Percentiles rank a stretch among this genome's conserved stretches.
Evolutionary conservation across 2,888 invertebrate species (phyloP).

Genomic region (Drosophila silvestris): DNA sequence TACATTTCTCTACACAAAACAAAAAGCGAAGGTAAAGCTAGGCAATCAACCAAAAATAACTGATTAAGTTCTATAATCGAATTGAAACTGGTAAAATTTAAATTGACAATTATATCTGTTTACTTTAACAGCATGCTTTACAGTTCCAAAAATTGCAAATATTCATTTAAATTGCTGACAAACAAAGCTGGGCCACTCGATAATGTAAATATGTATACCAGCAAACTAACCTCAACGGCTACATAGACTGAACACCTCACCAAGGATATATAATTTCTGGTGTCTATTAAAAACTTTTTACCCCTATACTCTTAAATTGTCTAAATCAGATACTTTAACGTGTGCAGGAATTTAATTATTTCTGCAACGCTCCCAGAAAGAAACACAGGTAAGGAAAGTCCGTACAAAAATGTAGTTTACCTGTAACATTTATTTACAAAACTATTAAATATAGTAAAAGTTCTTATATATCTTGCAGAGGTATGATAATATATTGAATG

Average conservation of each 20-base stretch:
- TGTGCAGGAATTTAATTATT: slow-evolving; percentile 18
- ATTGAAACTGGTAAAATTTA: slow-evolving; percentile 3
- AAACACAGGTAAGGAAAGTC: background rate
- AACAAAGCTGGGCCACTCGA: background rate
- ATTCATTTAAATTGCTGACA: slow-evolving; percentile 11
- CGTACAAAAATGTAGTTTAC: slow-evolving; percentile 28
- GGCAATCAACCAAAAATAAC: slow-evolving; percentile 1
- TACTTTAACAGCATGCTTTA: background rate
- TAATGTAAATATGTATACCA: background rate
- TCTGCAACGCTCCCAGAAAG: background rate
- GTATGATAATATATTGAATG: background rate
- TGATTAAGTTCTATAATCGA: background rate
- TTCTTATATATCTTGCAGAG: slow-evolving; percentile 3
- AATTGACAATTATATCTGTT: slow-evolving; percentile 25
- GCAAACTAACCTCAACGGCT: background rate
- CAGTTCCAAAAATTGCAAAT: background rate
- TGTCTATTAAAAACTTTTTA: background rate
- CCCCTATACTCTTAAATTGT: background rate
- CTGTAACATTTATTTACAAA: slow-evolving; percentile 50
- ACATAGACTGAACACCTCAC: background rate
- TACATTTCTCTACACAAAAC: background rate
- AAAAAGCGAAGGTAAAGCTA: background rate
- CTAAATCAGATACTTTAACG: slow-evolving; percentile 4
- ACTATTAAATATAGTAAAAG: slow-evolving; percentile 38
- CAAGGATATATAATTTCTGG: background rate